These are phyloP conservation scores for Panthera leo DNA, from an alignment of 2,113 vertebrate species.

Conservation along the genomic window DNA sequence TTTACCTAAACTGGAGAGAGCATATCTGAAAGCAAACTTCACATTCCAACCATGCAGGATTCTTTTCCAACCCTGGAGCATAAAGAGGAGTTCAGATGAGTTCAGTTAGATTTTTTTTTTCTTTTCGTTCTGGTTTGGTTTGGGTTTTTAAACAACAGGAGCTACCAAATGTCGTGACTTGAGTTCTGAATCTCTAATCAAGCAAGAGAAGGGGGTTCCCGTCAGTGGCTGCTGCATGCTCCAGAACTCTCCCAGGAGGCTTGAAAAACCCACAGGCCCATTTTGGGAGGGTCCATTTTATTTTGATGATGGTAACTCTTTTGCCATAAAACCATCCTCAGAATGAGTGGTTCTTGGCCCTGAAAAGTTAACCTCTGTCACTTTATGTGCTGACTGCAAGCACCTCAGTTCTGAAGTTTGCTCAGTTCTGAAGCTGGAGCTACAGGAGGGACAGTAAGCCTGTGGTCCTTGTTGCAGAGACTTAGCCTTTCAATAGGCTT, in stretches of 20 bases:
- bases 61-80: constrained; percentile 35
- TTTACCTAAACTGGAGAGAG: not conserved
- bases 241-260: not conserved
- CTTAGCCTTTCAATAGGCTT: not conserved
- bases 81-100: constrained; percentile 1
- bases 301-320: not conserved
- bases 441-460: not conserved
- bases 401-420: not conserved
- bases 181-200: not conserved
- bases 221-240: accelerated
- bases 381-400: not conserved
- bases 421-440: not conserved
- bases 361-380: not conserved
- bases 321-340: not conserved
- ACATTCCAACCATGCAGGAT: not conserved
- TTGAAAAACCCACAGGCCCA: not conserved
- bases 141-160: constrained; percentile 15
- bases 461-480: not conserved
- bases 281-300: constrained; percentile 21
- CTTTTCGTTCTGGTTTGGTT: not conserved
- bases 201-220: not conserved
- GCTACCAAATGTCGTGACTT: not conserved
- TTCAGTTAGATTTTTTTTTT: not conserved
- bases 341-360: not conserved
- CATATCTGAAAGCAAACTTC: not conserved